phyloP scores from a whole-genome alignment of 2,888 invertebrate genomes.

The Noctuana brunneofusca region DNA sequence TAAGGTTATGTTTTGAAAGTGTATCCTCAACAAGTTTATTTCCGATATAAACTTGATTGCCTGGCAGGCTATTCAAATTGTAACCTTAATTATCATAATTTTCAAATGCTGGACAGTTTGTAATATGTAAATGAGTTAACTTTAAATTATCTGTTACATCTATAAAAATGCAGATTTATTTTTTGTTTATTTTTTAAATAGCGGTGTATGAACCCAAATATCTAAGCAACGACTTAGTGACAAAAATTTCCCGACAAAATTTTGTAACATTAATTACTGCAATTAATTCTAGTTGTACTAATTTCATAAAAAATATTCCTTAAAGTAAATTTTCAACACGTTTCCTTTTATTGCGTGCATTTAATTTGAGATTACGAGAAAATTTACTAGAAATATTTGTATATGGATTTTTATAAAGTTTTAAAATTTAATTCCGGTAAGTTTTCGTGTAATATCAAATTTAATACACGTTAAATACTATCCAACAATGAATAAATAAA shows the following conservation, averaged over 20 bases:
- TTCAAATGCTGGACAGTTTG: not conserved
- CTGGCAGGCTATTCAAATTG: constrained; percentile 10
- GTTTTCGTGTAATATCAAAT: too few species aligned
- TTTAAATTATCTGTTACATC: not conserved
- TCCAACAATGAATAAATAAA: too few species aligned
- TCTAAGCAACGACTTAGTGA: not conserved
- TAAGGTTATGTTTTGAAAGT: constrained; percentile 39
- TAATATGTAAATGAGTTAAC: not conserved
- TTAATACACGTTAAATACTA: too few species aligned
- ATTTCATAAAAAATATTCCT: not conserved
- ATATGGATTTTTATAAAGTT: too few species aligned
- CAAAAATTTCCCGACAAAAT: not conserved
- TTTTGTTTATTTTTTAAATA: not conserved
- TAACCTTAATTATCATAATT: constrained; percentile 3
- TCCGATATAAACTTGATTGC: constrained; percentile 22
- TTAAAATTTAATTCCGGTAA: too few species aligned
- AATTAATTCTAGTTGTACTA: not conserved
- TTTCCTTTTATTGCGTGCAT: not conserved
- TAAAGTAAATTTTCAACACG: not conserved
- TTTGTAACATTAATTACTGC: not conserved
- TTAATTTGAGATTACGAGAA: too few species aligned
- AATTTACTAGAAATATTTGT: too few species aligned
- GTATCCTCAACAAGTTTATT: constrained; percentile 33
- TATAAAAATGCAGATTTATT: not conserved
- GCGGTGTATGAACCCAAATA: not conserved